Base-by-base conservation (phyloP, 2,888 invertebrate species). In the Pelosia muscerda region DNA sequence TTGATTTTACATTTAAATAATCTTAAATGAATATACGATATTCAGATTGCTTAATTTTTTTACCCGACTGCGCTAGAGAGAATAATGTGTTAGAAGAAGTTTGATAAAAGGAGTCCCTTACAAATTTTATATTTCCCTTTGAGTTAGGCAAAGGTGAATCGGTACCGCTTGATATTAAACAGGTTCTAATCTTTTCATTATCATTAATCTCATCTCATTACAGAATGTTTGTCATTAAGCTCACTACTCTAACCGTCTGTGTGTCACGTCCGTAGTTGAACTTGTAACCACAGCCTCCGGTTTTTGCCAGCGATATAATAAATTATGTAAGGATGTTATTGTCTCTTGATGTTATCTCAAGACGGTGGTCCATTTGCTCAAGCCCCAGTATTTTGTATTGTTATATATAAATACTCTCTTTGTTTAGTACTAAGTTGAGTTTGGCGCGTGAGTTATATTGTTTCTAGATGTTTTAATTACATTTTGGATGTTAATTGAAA, bases 311-410 rank as follows among this genome's bases (percentile, higher is more conserved):
- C 83, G 87, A 86, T 87, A 87, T 90, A 92, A 92, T 92, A 92
- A 92, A 92, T 92, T 91, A 90, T 86, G 86, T 86, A 87, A 87
- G 87, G 85, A 81, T 85, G 84, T 91, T 90, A 92, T 92, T 92
- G 92, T 93, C 90, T 88, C 83, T 71, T 81, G 90, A 92, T 91
- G 85, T 72, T 92, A 92, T 92, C 92, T 89, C 81, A 66, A 70
- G 86, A 88, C 85, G 79, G 87, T 84, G 86, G 83, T 85, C 84
- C 84, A 82, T 86, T 87, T 82, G 80, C 79, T 73, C 71, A 74
- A 79, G 77, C 71, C 75, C 68, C 79, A 79, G 77, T 81, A 82
- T 84, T 81, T 80, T 79, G 73, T 74, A 56, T 49, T 63, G 79
- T 84, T 83, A 88, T 90, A 90, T 90, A 90, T 87, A 89, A 89